Conservation (phyloP, 2,113 vertebrate species). For the Triplophysa rosa region DNA sequence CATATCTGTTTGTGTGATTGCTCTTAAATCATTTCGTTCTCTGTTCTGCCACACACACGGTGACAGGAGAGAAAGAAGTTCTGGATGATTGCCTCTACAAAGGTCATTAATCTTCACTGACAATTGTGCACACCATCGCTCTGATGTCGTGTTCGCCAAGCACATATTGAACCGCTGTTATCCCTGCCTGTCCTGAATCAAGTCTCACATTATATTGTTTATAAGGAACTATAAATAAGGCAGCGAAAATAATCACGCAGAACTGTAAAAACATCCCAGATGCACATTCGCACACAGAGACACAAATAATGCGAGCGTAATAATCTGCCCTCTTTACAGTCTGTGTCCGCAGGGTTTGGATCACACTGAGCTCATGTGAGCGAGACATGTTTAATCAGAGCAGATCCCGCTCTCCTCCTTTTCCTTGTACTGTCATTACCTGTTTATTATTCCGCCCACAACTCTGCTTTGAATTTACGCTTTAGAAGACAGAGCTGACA, state of each 20-base stretch:
- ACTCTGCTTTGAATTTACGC: conserved; percentile 37
- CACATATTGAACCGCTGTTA: conserved; percentile 16
- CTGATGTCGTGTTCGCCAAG: neutral
- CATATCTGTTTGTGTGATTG: conserved; percentile 77
- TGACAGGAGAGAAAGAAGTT: conserved; percentile 20
- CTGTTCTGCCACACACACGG: conserved; percentile 18
- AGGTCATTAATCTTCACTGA: conserved; percentile 41
- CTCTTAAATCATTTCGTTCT: conserved; percentile 39
- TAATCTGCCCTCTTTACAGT: neutral
- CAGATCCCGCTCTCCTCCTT: neutral
- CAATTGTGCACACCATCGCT: conserved; percentile 16
- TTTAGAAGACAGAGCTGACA: conserved; percentile 23
- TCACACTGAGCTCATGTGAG: conserved; percentile 29
- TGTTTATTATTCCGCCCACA: conserved; percentile 39
- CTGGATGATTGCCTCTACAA: conserved; percentile 34
- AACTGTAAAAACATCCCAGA: neutral
- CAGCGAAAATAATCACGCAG: neutral
- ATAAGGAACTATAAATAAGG: neutral
- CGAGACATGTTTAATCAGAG: conserved; percentile 29
- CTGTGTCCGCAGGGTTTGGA: conserved; percentile 36
- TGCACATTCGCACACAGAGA: neutral
- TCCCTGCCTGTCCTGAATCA: neutral
- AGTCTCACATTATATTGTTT: conserved; percentile 12
- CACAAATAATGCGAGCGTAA: conserved; percentile 2
- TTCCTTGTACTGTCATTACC: conserved; percentile 17